These are phyloP conservation scores for Stramonita haemastoma DNA, from an alignment of 2,888 invertebrate species.

Conservation along the genomic window DNA sequence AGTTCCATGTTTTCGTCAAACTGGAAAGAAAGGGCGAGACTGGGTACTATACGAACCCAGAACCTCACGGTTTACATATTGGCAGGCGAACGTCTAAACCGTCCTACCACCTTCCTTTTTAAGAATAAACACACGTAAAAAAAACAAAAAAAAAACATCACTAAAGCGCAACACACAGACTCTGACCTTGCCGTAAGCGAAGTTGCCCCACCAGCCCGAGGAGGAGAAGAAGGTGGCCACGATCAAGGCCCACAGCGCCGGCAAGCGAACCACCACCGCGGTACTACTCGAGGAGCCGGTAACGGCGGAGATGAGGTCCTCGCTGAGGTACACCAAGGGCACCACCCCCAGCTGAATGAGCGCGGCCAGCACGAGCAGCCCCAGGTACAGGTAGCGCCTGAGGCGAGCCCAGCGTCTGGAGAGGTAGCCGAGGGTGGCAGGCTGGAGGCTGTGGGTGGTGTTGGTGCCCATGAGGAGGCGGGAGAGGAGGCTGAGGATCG, in stretches of 20 bases:
- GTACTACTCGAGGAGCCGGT: no score
- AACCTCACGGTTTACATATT: no score
- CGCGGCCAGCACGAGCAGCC: constrained; percentile 43
- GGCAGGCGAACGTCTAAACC: no score
- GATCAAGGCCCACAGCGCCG: constrained; percentile 5
- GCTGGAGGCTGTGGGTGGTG: no score
- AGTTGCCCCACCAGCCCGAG: constrained; percentile 98
- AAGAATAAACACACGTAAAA: no score
- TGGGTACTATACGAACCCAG: no score
- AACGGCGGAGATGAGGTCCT: neutral
- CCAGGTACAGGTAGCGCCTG: constrained; percentile 20
- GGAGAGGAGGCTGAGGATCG: constrained; percentile 58
- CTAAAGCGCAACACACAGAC: no score
- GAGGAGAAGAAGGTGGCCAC: constrained; percentile 84
- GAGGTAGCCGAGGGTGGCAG: neutral
- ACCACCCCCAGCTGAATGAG: constrained; percentile 51
- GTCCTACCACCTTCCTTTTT: no score
- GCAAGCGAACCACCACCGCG: neutral
- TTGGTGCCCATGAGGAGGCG: constrained; percentile 29
- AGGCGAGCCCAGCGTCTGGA: neutral
- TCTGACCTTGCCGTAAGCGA: constrained; percentile 81
- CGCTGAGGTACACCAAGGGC: constrained; percentile 15
- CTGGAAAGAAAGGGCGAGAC: no score
- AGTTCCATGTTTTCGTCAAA: no score
- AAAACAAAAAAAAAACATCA: no score